Evolutionary conservation across 2,797 vertebrate species (phyloP), one percentile per base, ranked within the genome.

Genomic region (Salarias fasciatus): DNA sequence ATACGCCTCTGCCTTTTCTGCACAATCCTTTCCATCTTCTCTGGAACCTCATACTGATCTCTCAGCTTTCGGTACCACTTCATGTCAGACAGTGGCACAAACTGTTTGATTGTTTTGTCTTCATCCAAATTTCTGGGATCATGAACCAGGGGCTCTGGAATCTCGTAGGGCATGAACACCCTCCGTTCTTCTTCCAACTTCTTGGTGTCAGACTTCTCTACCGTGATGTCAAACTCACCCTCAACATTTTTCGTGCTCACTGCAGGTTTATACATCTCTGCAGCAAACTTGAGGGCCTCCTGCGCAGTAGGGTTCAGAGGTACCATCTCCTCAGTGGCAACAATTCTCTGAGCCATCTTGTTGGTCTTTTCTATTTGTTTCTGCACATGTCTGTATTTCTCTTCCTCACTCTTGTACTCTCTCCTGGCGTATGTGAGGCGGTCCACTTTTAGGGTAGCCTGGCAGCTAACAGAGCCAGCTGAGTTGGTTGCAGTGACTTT

Each of bases 21-120:
- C 56, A 96, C 94, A 70, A 96, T 86, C 74, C 91, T 94, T 51
- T 99, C 97, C 54, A 95, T 92, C 81, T 93, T 95, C 77, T 95
- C 97, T 66, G 97, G 90, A 88, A 99, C 91, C 86, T 98, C 94
- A 29, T 93, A 99, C 40, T 98, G 96, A 84, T 98, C 97, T 81
- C 94, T 89, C 12, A 99, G 86, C 80, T 94, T 99, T 83, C 92
- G 95, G 83, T 99, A 99, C 98, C 98, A 99, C 81, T 98, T 99
- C 97, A 99, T 99, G 68, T 99, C 98, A 64, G 98, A 99, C 68
- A 99, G 93, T 37, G 98, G 93, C 59, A 99, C 94, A 82, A 95
- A 99, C 49, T 95, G 93, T 85, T 96, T 99, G 70, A 99, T 99
- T 29, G 15, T 77, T 76, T 95, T 95, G 87, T 99, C 95, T 87